Evolutionary conservation across 2,113 vertebrate species (phyloP).

Genomic region (Lasiurus borealis): DNA sequence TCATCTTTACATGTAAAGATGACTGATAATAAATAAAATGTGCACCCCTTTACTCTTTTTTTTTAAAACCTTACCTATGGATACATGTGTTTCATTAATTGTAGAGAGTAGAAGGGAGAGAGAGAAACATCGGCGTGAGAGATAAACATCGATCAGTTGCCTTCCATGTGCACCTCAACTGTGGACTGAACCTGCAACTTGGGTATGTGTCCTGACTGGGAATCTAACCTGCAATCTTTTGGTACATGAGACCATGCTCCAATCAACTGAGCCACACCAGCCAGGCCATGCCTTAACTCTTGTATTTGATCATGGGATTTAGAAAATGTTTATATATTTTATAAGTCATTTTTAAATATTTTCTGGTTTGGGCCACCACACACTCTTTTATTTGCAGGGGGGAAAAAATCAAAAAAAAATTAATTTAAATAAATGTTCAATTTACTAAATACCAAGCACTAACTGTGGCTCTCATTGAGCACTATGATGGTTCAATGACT

Average conservation of each 20-base stretch:
- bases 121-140: not conserved
- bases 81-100: not conserved
- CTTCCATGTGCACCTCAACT: not conserved
- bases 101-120: not conserved
- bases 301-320: not conserved
- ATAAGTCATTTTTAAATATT: not conserved
- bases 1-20: not conserved
- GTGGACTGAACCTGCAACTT: not conserved
- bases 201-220: not conserved
- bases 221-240: not conserved
- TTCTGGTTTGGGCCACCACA: not conserved
- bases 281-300: not conserved
- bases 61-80: not conserved
- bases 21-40: not conserved
- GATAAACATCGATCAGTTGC: not conserved
- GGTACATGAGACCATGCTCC: not conserved
- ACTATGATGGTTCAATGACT: not conserved
- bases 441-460: not conserved
- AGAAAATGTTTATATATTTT: not conserved
- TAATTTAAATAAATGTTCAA: not conserved
- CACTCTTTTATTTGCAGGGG: not conserved
- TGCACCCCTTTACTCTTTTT: not conserved
- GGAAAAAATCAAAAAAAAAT: not conserved
- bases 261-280: not conserved
- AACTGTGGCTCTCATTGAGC: not conserved